These are phyloP conservation scores for Sphaerodactylus townsendi DNA, from an alignment of 2,113 vertebrate genomes.

Conservation along the genomic window DNA sequence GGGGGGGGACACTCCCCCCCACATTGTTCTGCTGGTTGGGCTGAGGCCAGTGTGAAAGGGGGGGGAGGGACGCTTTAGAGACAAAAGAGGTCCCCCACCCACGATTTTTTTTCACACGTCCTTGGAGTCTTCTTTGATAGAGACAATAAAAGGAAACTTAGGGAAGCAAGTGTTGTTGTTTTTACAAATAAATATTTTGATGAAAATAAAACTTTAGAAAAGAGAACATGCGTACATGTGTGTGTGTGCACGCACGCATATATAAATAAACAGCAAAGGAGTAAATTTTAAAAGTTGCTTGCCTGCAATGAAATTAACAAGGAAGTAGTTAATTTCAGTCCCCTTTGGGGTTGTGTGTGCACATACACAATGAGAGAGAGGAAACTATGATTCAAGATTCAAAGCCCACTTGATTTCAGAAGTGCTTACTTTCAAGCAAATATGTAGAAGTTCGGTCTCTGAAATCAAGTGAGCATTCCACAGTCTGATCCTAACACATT, in stretches of 20 bases:
- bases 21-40: slow-evolving; percentile 14
- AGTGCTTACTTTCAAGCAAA: not conserved
- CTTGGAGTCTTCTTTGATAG: slow-evolving; percentile 40
- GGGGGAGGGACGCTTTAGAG: slow-evolving; percentile 38
- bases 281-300: no score
- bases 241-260: no score
- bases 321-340: not conserved
- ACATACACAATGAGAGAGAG: no score
- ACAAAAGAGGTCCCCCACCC: slow-evolving; percentile 60
- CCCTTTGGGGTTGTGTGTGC: no score
- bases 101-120: slow-evolving; percentile 37
- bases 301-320: not conserved
- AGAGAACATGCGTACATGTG: not conserved
- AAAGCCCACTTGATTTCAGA: not conserved
- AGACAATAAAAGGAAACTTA: not conserved
- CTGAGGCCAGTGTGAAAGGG: slow-evolving; percentile 16
- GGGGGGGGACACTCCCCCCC: not conserved
- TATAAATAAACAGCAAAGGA: no score
- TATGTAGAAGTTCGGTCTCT: not conserved
- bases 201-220: not conserved
- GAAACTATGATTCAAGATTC: not conserved
- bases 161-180: not conserved
- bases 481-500: not conserved
- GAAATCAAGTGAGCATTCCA: not conserved
- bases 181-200: no score